These are phyloP conservation scores for Luperina nickerlii DNA, from an alignment of 2,888 invertebrate species.

Conservation along the genomic window DNA sequence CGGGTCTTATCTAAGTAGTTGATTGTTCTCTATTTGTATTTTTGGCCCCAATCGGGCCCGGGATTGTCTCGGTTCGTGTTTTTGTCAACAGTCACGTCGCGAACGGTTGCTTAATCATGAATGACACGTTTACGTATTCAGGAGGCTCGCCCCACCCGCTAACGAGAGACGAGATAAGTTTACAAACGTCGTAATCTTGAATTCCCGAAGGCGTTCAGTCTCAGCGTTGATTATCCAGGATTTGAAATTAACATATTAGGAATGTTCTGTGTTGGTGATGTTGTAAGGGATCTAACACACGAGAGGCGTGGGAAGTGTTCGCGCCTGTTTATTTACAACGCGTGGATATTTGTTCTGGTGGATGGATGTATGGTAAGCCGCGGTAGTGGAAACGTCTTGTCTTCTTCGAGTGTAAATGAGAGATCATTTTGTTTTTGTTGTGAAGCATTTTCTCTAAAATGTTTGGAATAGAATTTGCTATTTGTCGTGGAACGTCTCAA, in stretches of 20 bases:
- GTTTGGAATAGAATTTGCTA: constrained; percentile 14
- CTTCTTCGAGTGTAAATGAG: constrained; percentile 40
- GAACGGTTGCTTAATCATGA: constrained; percentile 86
- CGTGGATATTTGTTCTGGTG: constrained; percentile 47
- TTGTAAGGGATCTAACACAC: constrained; percentile 61
- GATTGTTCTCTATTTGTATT: constrained; percentile 66
- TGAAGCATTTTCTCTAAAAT: constrained; percentile 28
- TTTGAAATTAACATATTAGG: constrained; percentile 87
- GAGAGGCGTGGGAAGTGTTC: constrained; percentile 33
- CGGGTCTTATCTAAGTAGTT: constrained; percentile 61
- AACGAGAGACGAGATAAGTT: constrained; percentile 89
- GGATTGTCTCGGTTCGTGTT: constrained; percentile 77
- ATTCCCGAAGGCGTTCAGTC: constrained; percentile 85
- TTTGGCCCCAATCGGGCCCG: constrained; percentile 70
- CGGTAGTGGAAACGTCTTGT: constrained; percentile 41
- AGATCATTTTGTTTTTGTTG: constrained; percentile 53
- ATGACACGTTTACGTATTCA: constrained; percentile 89
- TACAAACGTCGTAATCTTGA: constrained; percentile 87
- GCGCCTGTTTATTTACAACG: constrained; percentile 54
- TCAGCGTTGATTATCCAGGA: constrained; percentile 87
- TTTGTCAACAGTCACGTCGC: constrained; percentile 85
- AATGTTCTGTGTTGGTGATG: constrained; percentile 66
- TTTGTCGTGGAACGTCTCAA: constrained; percentile 20
- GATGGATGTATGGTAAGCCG: constrained; percentile 52
- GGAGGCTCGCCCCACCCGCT: constrained; percentile 83